A percentile compares a stretch with the other conserved stretches of the same genome.
These are phyloP conservation scores for Virgularia gustaviana DNA, from an alignment of 92 coral and sea anemone species.

Conservation along the genomic window DNA sequence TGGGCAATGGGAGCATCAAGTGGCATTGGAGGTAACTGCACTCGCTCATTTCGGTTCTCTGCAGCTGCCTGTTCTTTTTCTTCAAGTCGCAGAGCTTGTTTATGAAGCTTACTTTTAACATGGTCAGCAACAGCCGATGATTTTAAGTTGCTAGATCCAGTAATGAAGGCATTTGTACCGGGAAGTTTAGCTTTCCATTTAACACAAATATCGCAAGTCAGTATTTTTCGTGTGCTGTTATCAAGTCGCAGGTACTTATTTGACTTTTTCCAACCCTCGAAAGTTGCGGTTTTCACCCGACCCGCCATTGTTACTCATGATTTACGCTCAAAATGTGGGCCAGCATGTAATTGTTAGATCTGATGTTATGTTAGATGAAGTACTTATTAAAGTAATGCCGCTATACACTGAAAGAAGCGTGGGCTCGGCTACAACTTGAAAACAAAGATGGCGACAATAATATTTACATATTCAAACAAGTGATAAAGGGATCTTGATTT, in stretches of 20 bases:
- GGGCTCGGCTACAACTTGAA: no score
- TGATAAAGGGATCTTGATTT: no score
- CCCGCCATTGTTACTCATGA: slow-evolving; percentile 16
- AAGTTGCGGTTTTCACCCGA: slow-evolving; percentile 35
- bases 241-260: not conserved
- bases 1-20: slow-evolving; percentile 56
- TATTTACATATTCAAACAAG: no score
- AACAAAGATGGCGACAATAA: no score
- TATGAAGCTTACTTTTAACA: slow-evolving; percentile 53
- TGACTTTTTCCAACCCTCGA: not conserved
- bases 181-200: slow-evolving; percentile 47
- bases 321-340: no score
- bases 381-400: not conserved
- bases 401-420: slow-evolving; percentile 11
- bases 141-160: slow-evolving; percentile 48
- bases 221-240: not conserved
- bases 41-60: slow-evolving; percentile 57
- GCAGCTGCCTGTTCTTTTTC: slow-evolving; percentile 54
- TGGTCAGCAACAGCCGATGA: slow-evolving; percentile 51
- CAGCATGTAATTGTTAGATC: no score
- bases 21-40: slow-evolving; percentile 21
- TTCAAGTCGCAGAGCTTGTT: slow-evolving; percentile 51
- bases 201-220: not conserved
- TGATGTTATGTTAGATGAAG: slow-evolving; percentile 20
- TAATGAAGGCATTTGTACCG: slow-evolving; percentile 50